Base-by-base conservation (phyloP, 2,113 vertebrate species). In the Nanorana parkeri region DNA sequence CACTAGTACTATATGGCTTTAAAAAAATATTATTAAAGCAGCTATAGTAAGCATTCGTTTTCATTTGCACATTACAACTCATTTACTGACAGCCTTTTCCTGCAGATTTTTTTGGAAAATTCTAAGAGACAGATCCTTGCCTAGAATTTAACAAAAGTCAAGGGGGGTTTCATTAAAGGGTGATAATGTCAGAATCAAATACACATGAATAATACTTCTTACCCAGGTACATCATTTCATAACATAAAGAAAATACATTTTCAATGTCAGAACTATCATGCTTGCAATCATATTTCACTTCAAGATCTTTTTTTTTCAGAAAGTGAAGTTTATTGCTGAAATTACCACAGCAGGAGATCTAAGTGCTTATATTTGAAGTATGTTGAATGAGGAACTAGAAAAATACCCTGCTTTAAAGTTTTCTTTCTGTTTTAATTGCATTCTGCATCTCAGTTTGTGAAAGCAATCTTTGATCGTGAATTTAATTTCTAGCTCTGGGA, bases 351-450 rank as follows among this genome's bases (percentile, higher is more conserved):
- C 36, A 29, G 78, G 32, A 26, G 17, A 52, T 71, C 55, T 71
- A 71, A 80, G 78, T 80, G 78, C 61, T 61, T 23, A 47, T 71
- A 32, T 69, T 69, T 80, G 54, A 80, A 61, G 78, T 63, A 71
- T 51, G 23, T 52, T 32, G 52, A 78, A 23, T 68, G 8, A 68
- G 52, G 66, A 52, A 66, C 41, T 28, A 17, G 55, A 78, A 56
- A 74, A 26, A 65, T 52, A 52, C 65, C 20, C 11, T n/a, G 11
- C 28, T 78, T 77, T 66, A 28, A 74, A 36, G 69, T 60, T 21
- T 60, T 73, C 68, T 65, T 72, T 47, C 60, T 61, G 51, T 73
- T 55, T 65, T 81, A 81, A 81, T 81, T 81, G 60, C 60, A 55
- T 73, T 81, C 58, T 55, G 19, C 20, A 54, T 80, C 56, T 80